These are phyloP conservation scores for Ceratina australensis DNA, from an alignment of 1,140 invertebrate genomes.

Conservation along the genomic window DNA sequence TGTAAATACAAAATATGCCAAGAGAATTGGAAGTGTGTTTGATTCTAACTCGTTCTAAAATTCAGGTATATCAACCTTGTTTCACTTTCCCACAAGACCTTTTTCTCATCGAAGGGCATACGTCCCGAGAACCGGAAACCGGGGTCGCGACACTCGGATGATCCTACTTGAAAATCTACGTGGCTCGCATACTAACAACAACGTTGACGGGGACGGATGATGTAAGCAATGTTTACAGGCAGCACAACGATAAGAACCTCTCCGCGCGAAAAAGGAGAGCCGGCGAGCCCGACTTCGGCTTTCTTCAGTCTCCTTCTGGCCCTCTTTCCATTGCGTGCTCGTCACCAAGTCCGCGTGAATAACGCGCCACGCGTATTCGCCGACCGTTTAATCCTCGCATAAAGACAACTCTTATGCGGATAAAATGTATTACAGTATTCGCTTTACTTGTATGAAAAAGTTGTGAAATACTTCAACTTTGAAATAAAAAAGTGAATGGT, in stretches of 20 bases:
- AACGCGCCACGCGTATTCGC: background rate
- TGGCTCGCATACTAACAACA: background rate
- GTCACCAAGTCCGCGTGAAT: background rate
- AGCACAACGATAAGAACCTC: constrained; percentile 15
- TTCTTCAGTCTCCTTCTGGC: constrained; percentile 23
- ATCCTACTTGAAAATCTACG: background rate
- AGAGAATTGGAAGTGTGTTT: no score
- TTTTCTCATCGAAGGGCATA: background rate
- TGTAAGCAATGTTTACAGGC: constrained; percentile 36
- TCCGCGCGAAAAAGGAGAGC: constrained; percentile 19
- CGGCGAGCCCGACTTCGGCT: constrained; percentile 1
- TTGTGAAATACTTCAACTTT: no score
- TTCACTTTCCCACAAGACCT: background rate
- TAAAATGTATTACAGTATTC: no score
- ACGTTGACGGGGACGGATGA: background rate
- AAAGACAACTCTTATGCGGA: no score
- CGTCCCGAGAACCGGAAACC: constrained; percentile 10
- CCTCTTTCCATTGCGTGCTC: constrained; percentile 25
- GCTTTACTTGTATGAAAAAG: no score
- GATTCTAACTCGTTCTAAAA: no score
- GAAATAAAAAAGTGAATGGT: no score
- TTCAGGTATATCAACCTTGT: background rate
- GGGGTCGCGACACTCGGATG: background rate
- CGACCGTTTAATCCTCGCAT: no score
- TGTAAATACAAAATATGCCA: no score